Base-by-base conservation (phyloP, 2,113 vertebrate genomes). In the Myiopsitta monachus region DNA sequence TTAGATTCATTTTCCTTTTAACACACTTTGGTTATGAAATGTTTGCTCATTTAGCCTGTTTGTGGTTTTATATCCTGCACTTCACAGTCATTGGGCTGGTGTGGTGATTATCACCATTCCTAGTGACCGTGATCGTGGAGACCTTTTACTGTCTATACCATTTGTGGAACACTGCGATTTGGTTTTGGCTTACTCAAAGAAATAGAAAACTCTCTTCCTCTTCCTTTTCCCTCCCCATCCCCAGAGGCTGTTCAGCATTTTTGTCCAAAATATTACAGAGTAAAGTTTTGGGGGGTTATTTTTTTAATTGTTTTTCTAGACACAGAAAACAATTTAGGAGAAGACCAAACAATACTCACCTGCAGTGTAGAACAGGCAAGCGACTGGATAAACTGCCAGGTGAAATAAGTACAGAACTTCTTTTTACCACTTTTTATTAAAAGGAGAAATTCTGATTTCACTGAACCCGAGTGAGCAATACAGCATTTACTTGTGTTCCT, bases 1-100 rank as follows among this genome's bases (percentile, higher is more conserved):
- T 95, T 96, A 94, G 46, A 90, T 92, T 95, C 17, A 52, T 95
- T 96, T 96, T 90, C 43, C 21, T 94, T 95, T 88, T 96, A 90
- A 51, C 61, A 63, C 72, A 62, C 39, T 72, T 92, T 9, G 52
- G 69, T 83, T 89, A 52, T 88, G 86, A 91, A 88, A 91, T 49
- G n/a, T 94, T 96, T 85, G 33, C 78, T 88, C 64, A 24, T 93
- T 91, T 93, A 84, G 70, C 18, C 51, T 67, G 17, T 89, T 82
- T 75, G 86, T 68, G 67, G 63, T 88, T 95, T 92, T 78, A 30
- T 57, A 67, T 90, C n/a, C 36, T 70, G 52, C 61, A 23, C 22
- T 72, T 88, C 70, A 28, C 18, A 93, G 77, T 38, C 62, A 21
- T 49, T 86, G 77, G 49, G 30, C 44, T 85, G 41, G 33, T n/a